Evolutionary conservation across 2,888 invertebrate genomes (phyloP).

Genomic region (Helleia helle): DNA sequence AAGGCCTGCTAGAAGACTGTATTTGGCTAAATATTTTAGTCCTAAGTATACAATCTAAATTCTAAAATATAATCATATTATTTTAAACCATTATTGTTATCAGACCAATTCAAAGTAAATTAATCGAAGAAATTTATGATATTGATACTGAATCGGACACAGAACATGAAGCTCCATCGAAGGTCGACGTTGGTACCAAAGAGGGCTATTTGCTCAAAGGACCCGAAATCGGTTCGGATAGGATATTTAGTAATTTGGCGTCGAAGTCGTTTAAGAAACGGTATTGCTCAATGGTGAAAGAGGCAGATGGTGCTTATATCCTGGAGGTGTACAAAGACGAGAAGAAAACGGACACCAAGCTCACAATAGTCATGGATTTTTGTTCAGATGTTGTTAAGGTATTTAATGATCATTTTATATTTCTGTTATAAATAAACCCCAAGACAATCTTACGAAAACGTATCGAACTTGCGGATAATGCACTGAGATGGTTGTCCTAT

Average conservation of each 20-base stretch:
- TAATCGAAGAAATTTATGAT: slow-evolving; percentile 88
- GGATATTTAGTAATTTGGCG: slow-evolving; percentile 92
- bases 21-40: too few relatives aligned
- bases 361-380: slow-evolving; percentile 94
- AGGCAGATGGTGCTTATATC: slow-evolving; percentile 93
- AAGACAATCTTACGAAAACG: too few relatives aligned
- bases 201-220: slow-evolving; percentile 94
- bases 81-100: too few relatives aligned
- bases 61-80: too few relatives aligned
- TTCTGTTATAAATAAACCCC: too few relatives aligned
- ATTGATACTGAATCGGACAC: slow-evolving; percentile 90
- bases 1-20: too few relatives aligned
- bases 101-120: slow-evolving; percentile 51
- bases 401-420: too few relatives aligned
- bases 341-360: slow-evolving; percentile 91
- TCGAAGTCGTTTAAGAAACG: slow-evolving; percentile 93
- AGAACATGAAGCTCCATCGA: slow-evolving; percentile 81
- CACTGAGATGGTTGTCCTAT: too few relatives aligned
- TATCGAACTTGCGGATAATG: too few relatives aligned
- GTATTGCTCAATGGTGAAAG: slow-evolving; percentile 91
- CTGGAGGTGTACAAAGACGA: slow-evolving; percentile 95
- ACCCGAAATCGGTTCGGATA: slow-evolving; percentile 90
- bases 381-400: slow-evolving; percentile 91
- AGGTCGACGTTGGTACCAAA: slow-evolving; percentile 86
- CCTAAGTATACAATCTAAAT: too few relatives aligned